Evolutionary conservation across 2,113 vertebrate species (phyloP), one percentile per base, ranked within the genome.

Genomic region (Turnix velox): DNA sequence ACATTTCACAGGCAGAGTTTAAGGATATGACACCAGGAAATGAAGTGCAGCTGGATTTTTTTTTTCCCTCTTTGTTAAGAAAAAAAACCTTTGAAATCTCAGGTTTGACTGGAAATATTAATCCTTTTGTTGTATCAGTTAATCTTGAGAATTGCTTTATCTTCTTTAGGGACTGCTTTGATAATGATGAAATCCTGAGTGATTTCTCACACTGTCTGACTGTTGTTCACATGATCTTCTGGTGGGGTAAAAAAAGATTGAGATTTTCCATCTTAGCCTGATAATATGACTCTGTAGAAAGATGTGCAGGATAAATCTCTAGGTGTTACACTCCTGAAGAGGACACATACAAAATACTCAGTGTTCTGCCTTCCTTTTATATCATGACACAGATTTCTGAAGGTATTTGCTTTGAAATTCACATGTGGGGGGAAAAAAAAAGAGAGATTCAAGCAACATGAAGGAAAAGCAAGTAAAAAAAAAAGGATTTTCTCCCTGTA

Each of bases 21-120:
- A 68, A 81, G 57, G 48, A 57, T 52, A 24, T 27, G 52, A 69
- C 39, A 63, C 59, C 37, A 72, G 66, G 65, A 92, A 96, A 91
- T 65, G 35, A 84, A 89, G 33, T 51, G 9, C 61, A 84, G 66
- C 40, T 65, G 40, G n/a, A 7, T 33, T 40, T 16, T 16, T 46
- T 42, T 31, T 22, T 8, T 24, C 10, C 9, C 30, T 30, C n/a
- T 58, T 52, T 77, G 33, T 72, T 14, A 37, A 16, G 2, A 7
- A 57, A 65, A 51, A 35, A 2, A 10, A 57, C 57, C 19, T 55
- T 40, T 61, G 10, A 80, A 17, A 54, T 46, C 5, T 57, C 11
- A 25, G 19, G 6, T 57, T 84, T 78, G 10, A 48, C 65, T 75
- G 3, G 1, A 7, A 31, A 19, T 84, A 31, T 28, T n/a, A 76